These are phyloP conservation scores for Cosmopolites sordidus DNA, from an alignment of 2,888 invertebrate genomes.

Conservation along the genomic window DNA sequence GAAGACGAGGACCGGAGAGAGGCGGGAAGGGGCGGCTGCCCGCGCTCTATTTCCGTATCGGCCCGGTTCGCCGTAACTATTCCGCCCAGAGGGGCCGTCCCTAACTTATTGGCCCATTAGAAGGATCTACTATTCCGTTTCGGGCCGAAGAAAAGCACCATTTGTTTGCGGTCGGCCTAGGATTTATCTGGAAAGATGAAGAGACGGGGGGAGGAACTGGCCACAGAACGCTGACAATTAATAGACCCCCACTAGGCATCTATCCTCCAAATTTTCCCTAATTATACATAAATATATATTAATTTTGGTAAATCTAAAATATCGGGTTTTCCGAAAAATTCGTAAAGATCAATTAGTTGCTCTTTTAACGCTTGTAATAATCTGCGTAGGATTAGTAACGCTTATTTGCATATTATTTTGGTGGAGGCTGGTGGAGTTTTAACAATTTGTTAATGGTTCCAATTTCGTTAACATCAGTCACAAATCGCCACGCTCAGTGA, in stretches of 20 bases:
- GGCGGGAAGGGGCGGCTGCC: constrained; percentile 10
- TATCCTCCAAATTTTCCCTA: too few relatives aligned
- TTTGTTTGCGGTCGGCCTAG: constrained; percentile 1
- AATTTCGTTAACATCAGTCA: too few relatives aligned
- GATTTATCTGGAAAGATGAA: background rate
- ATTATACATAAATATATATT: too few relatives aligned
- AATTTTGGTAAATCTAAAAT: too few relatives aligned
- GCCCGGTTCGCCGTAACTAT: constrained; percentile 45
- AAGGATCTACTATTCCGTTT: constrained; percentile 7
- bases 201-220: background rate
- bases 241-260: background rate
- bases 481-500: too few relatives aligned
- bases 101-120: constrained; percentile 6
- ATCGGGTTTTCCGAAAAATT: too few relatives aligned
- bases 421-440: too few relatives aligned
- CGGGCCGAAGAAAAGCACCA: constrained; percentile 4
- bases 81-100: constrained; percentile 33
- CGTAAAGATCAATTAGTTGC: too few relatives aligned
- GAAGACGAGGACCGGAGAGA: constrained; percentile 13
- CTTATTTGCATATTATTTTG: too few relatives aligned
- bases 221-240: background rate
- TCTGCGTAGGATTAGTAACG: too few relatives aligned
- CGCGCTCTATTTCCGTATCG: constrained; percentile 38
- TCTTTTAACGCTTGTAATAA: too few relatives aligned
- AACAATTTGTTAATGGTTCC: too few relatives aligned